These are phyloP conservation scores for Marronus borbonicus DNA, from an alignment of 2,888 invertebrate genomes.

Conservation along the genomic window DNA sequence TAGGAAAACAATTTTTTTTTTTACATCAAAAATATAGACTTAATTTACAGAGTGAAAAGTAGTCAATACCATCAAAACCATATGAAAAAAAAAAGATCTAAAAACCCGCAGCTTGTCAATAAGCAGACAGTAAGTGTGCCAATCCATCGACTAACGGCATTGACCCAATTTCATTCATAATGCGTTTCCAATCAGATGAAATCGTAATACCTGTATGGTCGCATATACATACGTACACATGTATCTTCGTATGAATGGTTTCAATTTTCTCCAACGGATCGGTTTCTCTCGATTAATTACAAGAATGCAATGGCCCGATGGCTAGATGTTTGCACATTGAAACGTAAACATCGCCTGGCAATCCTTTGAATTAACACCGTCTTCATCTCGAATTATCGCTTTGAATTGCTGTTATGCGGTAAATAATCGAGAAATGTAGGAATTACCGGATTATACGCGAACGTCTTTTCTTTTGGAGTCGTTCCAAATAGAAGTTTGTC, in stretches of 20 bases:
- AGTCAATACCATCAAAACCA: neutral
- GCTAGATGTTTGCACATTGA: constrained; percentile 9
- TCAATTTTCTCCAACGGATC: constrained; percentile 25
- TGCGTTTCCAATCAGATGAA: constrained; percentile 45
- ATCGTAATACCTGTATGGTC: neutral
- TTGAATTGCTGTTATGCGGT: neutral
- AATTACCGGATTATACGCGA: neutral
- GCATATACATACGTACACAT: neutral
- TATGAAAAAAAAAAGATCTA: neutral
- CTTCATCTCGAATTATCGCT: neutral
- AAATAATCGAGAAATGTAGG: neutral
- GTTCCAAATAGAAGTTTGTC: no score
- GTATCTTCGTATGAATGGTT: constrained; percentile 38
- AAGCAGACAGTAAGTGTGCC: constrained; percentile 36
- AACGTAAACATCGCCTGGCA: neutral
- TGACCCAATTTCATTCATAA: constrained; percentile 38
- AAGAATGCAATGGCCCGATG: constrained; percentile 15
- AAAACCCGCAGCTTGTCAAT: neutral
- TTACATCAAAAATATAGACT: neutral
- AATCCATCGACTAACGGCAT: constrained; percentile 37
- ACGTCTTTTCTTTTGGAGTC: no score
- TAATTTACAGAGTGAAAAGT: constrained; percentile 16
- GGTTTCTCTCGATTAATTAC: constrained; percentile 39
- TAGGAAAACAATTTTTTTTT: no score
- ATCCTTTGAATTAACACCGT: neutral